Conservation (phyloP, 1,140 invertebrate species). For the Globodera rostochiensis region DNA sequence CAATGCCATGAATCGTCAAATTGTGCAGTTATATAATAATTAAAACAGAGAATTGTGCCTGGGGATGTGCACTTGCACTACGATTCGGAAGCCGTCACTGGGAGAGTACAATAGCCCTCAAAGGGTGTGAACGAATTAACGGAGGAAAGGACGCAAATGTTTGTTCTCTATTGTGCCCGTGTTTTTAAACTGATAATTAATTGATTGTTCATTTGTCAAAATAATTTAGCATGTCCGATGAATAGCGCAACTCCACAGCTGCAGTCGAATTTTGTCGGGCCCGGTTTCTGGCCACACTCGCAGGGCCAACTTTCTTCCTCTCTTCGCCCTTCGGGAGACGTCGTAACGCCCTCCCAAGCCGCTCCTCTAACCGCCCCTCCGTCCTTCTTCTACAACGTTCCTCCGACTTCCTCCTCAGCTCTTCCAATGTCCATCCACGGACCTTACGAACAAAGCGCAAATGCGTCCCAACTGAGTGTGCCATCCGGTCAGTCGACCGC, state of each 20-base stretch:
- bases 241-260: not conserved
- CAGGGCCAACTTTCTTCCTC: not conserved
- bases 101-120: too few species aligned
- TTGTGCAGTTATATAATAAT: too few species aligned
- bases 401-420: not conserved
- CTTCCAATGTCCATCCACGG: not conserved
- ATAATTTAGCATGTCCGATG: not conserved
- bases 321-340: not conserved
- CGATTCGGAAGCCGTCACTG: too few species aligned
- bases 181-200: too few species aligned
- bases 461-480: not conserved
- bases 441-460: not conserved
- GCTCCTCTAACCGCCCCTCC: not conserved
- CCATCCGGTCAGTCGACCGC: not conserved
- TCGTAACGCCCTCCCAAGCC: not conserved
- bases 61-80: too few species aligned
- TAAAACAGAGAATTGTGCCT: too few species aligned
- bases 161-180: too few species aligned
- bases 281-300: not conserved
- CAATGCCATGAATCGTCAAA: too few species aligned
- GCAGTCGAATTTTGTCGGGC: not conserved
- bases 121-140: too few species aligned
- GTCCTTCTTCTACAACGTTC: not conserved
- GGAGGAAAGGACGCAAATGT: too few species aligned
- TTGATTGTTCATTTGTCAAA: too few species aligned